Evolutionary conservation across 2,797 vertebrate species (phyloP).

Genomic region (Brachyrhaphis roseni): DNA sequence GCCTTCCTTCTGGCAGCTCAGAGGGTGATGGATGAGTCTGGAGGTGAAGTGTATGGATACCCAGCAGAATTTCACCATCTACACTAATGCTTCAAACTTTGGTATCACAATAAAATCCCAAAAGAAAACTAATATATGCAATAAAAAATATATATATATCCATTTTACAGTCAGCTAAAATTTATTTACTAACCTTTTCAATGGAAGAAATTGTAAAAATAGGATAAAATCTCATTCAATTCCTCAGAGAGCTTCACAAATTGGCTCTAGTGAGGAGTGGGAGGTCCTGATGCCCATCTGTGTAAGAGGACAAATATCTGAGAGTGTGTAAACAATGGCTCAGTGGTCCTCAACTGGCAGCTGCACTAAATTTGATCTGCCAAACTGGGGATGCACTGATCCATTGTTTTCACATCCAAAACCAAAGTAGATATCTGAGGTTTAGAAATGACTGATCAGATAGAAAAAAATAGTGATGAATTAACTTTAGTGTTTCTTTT

Average conservation of each 20-base stretch:
- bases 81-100: neutral
- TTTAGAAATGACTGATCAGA: too few species aligned
- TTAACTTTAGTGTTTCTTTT: too few species aligned
- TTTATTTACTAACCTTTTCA: neutral
- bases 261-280: neutral
- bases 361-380: neutral
- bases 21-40: conserved; percentile 71
- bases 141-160: neutral
- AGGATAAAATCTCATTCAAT: neutral
- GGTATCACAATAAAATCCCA: too few species aligned
- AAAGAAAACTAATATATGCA: neutral
- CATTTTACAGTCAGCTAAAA: neutral
- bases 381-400: neutral
- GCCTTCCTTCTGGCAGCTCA: conserved; percentile 35
- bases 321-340: neutral
- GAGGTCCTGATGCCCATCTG: neutral
- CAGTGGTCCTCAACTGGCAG: neutral
- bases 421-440: too few species aligned
- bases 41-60: conserved; percentile 57
- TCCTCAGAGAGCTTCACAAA: neutral
- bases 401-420: too few species aligned
- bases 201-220: neutral
- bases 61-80: conserved; percentile 58
- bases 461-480: too few species aligned
- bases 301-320: neutral